Conservation (phyloP, 2,113 vertebrate genomes). For the Eupsittula cactorum region DNA sequence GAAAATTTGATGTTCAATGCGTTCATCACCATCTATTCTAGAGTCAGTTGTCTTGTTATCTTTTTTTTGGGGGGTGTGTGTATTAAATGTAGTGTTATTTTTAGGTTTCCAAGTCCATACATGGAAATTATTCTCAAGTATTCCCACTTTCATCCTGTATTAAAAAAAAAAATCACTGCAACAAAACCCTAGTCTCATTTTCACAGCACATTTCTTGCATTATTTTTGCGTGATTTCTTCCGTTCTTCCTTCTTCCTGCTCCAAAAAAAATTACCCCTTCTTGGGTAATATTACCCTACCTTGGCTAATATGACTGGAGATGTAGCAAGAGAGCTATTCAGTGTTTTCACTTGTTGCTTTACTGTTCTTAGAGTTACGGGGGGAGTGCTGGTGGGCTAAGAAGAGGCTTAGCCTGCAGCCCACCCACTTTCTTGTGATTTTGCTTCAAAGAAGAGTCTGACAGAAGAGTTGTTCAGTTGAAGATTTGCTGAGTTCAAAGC, state of each 20-base stretch:
- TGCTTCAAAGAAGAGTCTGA: conserved; percentile 41
- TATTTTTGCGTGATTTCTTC: conserved; percentile 12
- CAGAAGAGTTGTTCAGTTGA: conserved; percentile 33
- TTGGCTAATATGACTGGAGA: neutral
- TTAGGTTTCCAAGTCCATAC: conserved; percentile 38
- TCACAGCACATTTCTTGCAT: neutral
- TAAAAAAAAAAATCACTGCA: neutral
- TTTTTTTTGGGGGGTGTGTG: neutral
- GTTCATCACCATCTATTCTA: conserved; percentile 31
- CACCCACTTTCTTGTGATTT: conserved; percentile 33
- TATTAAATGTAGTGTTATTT: conserved; percentile 43
- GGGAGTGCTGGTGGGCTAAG: neutral
- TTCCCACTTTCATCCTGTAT: conserved; percentile 5
- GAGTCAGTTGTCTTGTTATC: neutral
- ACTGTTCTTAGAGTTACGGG: neutral
- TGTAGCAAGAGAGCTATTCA: neutral
- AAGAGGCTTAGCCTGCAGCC: neutral
- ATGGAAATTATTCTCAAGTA: conserved; percentile 47
- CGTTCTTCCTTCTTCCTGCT: neutral
- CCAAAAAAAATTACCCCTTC: neutral
- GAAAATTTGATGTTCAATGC: conserved; percentile 9
- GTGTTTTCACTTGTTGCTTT: neutral
- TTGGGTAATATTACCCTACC: neutral
- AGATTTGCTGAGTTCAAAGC: conserved; percentile 46
- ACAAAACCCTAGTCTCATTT: neutral